Base-by-base conservation (phyloP, 2,113 vertebrate genomes). In the Apodemus speciosus region DNA sequence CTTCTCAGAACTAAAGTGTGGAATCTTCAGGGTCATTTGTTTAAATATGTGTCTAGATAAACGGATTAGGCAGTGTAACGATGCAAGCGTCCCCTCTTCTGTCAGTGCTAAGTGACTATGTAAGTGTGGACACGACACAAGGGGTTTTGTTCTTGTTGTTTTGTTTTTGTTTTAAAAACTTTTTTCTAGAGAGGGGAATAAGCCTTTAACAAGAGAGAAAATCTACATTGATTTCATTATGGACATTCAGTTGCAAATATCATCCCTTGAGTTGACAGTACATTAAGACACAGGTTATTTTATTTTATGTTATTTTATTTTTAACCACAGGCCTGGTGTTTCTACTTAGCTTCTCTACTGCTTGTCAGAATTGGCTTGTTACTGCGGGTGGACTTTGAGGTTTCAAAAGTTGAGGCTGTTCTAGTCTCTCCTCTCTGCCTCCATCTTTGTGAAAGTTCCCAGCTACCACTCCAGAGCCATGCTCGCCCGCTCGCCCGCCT, bases 1-100 rank as follows among this genome's bases (percentile, higher is more conserved):
- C 76, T 94, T 92, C 72, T 91, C 40, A 84, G 75, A 94, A 87
- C 21, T 86, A 60, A 43, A 32, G 18, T 89, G 62, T 20, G 81
- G 69, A 91, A 43, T 56, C 75, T 91, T 58, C 87, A 13, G 6
- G 40, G 23, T 81, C 79, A 27, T 92, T 46, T 90, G 51, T 92
- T 84, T 79, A 46, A 27, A 51, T 32, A 15, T 9, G 10, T n/a
- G 51, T 14, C 30, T 84, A 64, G 80, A 18, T 35, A 84, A 8
- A 35, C 9, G 2, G 60, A 46, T 84, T 30, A 46, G 40, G 58
- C 18, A 9, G 69, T 66, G 93, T 43, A 71, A 46, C 53, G 75
- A 13, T 51, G 25, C 60, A 25, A 84, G 10, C 15, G 40, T 87
- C 38, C 32, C 6, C 15, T 66, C 53, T 49, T 72, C 71, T 91